Conservation (phyloP, 2,113 vertebrate genomes). For the Tautogolabrus adspersus region DNA sequence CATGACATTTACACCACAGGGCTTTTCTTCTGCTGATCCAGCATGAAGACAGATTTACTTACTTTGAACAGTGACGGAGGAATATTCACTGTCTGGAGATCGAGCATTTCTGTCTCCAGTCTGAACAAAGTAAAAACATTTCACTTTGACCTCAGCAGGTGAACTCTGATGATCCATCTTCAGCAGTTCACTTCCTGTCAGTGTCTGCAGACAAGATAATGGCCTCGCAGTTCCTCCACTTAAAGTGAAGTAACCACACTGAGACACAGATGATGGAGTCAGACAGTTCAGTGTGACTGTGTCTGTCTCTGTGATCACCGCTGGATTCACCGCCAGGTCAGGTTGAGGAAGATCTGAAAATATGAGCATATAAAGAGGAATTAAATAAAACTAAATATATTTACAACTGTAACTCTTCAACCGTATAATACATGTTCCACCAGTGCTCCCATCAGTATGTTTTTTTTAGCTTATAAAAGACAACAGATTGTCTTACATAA, state of each 20-base stretch:
- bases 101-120: accelerated
- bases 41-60: no score
- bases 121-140: slow-evolving; percentile 30
- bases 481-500: no score
- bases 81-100: slow-evolving; percentile 16
- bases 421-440: no score
- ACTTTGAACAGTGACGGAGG: slow-evolving; percentile 6
- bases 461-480: no score
- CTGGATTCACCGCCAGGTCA: background rate
- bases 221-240: accelerated
- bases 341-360: slow-evolving; percentile 12
- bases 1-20: no score
- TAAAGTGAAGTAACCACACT: slow-evolving; percentile 7
- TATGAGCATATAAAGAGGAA: background rate
- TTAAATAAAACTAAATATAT: no score
- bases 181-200: slow-evolving; percentile 47
- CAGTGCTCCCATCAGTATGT: no score
- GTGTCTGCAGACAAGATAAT: background rate
- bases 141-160: slow-evolving; percentile 21
- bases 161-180: accelerated
- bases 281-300: slow-evolving; percentile 37
- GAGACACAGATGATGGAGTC: background rate
- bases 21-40: no score
- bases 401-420: no score
- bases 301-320: slow-evolving; percentile 14